Evolutionary conservation across 2,113 vertebrate genomes (phyloP), one percentile per base, ranked within the genome.

Genomic region (Leucosticte australis): DNA sequence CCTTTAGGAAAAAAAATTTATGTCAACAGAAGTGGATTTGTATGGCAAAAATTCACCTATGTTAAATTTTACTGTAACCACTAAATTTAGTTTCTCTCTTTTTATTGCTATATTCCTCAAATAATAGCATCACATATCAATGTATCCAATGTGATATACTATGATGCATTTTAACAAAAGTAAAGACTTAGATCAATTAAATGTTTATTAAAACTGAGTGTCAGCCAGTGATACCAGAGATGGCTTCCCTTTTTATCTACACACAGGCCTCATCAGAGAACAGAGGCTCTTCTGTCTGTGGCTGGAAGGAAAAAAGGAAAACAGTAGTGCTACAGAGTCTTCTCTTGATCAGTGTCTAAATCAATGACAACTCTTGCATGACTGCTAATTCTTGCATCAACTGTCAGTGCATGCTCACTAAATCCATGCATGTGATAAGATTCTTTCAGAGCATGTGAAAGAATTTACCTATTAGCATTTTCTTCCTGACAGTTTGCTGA

Each of bases 331-430:
- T 68, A 92, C 67, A 94, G 85, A 94, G 50, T 92, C 81, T 90
- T 75, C 70, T 81, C 95, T 86, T 84, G 80, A 93, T 94, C 85
- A 65, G 49, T 83, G 56, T 81, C 86, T 93, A 96, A 94, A 94
- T 83, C 88, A 96, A 84, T 1, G 53, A 80, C 68, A 96, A 84
- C 23, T 75, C 86, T 88, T 81, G 83, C 80, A 84, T 74, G 83
- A 63, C 75, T 91, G 75, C 55, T 96, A 93, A 90, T 95, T 96
- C 94, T 83, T 56, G 23, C 47, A 77, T 70, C 60, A 60, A 87
- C 69, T 84, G 89, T 49, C 71, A 94, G 85, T 23, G 21, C 37
- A 28, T 56, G 69, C 67, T 86, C 1, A 0, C 50, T 90, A 83
- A 90, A 95, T 70, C 67, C 74, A 78, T 83, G 68, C 20, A 47